A percentile compares a stretch with the other conserved stretches of the same genome.
Evolutionary conservation across 2,113 vertebrate genomes (phyloP).

Genomic region (Leptosomus discolor): DNA sequence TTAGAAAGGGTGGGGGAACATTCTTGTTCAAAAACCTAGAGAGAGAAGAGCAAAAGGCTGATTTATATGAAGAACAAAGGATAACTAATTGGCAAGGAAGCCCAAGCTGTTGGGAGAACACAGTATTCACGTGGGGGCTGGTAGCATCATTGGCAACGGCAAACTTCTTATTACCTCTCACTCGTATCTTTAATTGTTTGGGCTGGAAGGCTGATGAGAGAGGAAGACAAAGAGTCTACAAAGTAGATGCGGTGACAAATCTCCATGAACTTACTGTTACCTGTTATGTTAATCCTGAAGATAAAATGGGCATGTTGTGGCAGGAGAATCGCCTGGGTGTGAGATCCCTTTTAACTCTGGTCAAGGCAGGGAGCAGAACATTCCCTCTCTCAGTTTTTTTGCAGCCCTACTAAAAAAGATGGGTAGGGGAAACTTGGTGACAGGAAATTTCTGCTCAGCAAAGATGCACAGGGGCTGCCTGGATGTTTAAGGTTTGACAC

Average conservation of each 20-base stretch:
- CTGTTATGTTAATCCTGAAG: neutral
- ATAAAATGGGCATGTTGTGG: neutral
- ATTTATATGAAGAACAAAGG: neutral
- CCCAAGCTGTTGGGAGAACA: neutral
- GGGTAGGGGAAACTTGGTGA: neutral
- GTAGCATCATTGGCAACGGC: neutral
- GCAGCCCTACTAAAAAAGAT: neutral
- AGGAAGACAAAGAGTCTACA: neutral
- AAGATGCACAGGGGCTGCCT: neutral
- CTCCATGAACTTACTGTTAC: neutral
- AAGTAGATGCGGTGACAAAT: neutral
- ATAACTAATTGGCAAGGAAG: neutral
- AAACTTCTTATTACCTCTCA: neutral
- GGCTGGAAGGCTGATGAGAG: neutral
- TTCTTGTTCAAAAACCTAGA: neutral
- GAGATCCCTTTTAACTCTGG: neutral
- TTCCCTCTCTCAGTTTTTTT: neutral
- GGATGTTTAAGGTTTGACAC: neutral
- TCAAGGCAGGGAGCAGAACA: neutral
- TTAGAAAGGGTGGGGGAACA: neutral
- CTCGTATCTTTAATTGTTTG: neutral
- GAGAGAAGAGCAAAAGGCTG: neutral
- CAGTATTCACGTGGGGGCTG: rapidly evolving
- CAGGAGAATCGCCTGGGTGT: neutral
- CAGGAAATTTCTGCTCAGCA: neutral